Base-by-base conservation (phyloP, 2,113 vertebrate species). In the Diphyllodes magnificus region DNA sequence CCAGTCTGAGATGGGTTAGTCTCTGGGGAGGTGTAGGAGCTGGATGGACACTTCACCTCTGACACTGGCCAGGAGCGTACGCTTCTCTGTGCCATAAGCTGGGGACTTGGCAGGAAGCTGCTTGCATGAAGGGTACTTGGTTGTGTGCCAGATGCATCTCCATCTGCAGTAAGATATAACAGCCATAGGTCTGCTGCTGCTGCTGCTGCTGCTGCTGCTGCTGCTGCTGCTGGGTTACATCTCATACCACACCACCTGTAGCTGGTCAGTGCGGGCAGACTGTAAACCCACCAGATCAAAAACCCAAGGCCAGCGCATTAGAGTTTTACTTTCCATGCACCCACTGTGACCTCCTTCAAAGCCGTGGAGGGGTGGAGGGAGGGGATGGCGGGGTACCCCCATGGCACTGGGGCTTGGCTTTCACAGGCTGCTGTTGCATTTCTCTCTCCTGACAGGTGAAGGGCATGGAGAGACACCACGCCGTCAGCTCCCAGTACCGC, bases 401-500 rank as follows among this genome's bases (percentile, higher is more conserved):
- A 0, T 8, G 22, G 9, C 27, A 4, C 37, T 4, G 9, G 14
- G 65, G 35, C 53, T 69, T 33, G 31, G 19, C n/a, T 81, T 91
- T 93, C 79, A 93, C 33, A 60, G 42, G 14, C 30, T 86, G 24
- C 56, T 94, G 73, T 93, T 96, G 65, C 13, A 12, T 53, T 95
- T 97, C 6, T 97, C 23, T 89, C 40, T 86, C 53, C 35, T 53
- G 51, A 31, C 98, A 99, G 98, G 97, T 99, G 98, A 98, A 99
- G 56, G 98, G 94, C 42, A 82, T 97, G 18, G 99, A 99, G 59
- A 97, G 98, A 69, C 97, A 97, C 89, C 99, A 99, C 13, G 63
- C 97, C 1, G 11, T 99, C 97, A 95, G 98, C 63, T 98, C 99
- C 30, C 99, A 99, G 98, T 99, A 99, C 97, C 97, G 96, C 91